Percentiles rank a stretch among this genome's conserved stretches.
Evolutionary conservation across 2,797 vertebrate genomes (phyloP).

Genomic region (Okamejei kenojei): DNA sequence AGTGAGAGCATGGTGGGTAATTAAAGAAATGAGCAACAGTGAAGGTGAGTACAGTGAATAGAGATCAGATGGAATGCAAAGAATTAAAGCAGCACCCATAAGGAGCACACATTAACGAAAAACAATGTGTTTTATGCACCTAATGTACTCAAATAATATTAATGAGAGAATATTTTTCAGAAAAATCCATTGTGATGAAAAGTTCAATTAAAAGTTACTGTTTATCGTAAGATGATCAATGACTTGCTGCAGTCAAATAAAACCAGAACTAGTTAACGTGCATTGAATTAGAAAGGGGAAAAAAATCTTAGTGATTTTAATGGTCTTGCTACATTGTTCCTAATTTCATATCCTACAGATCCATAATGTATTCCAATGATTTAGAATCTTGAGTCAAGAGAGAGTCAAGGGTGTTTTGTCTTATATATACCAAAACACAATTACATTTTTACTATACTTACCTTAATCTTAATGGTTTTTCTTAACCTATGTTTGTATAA

Average conservation of each 20-base stretch:
- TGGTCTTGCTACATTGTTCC: background rate
- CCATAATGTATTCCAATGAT: background rate
- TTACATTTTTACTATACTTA: no score
- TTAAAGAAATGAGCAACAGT: background rate
- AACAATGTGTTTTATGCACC: no score
- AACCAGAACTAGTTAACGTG: background rate
- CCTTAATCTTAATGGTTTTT: no score
- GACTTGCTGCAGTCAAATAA: background rate
- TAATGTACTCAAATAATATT: no score
- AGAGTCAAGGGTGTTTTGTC: no score
- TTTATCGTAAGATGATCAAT: background rate
- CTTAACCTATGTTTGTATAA: background rate
- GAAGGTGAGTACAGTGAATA: background rate
- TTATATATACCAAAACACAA: no score
- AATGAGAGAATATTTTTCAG: background rate
- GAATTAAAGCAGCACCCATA: background rate
- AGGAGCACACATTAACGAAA: background rate
- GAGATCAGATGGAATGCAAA: background rate
- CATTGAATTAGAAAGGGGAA: background rate
- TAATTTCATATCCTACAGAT: background rate
- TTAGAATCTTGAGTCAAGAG: background rate
- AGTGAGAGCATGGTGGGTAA: background rate
- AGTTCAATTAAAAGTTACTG: background rate
- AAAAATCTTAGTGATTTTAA: no score
- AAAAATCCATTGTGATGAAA: background rate